Percentiles rank a stretch among this genome's conserved stretches.
Evolutionary conservation across 2,888 invertebrate species (phyloP).

Genomic region (Scaptodrosophila latifasciaeformis): DNA sequence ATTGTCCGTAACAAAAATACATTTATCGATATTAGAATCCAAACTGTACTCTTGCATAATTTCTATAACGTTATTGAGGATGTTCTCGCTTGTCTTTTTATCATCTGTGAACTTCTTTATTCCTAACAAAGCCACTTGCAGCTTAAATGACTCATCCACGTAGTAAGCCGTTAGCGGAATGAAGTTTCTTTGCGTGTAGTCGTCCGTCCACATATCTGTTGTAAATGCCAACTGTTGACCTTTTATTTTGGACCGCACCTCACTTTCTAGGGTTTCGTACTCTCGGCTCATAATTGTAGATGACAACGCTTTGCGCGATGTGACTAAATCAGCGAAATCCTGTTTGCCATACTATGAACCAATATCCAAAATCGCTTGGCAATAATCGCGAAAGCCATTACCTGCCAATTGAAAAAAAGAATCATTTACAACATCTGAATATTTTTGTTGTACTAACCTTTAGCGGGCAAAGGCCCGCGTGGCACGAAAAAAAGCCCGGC

Average conservation of each 20-base stretch:
- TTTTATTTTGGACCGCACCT: too few relatives aligned
- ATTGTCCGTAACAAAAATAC: conserved; percentile 9
- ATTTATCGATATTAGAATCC: too few relatives aligned
- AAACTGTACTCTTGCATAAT: conserved; percentile 5
- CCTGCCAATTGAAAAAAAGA: conserved; percentile 5
- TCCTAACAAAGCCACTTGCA: conserved; percentile 5
- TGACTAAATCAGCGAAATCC: too few relatives aligned
- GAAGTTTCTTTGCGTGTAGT: conserved; percentile 4
- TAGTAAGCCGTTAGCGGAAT: conserved; percentile 5
- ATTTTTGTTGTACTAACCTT: too few relatives aligned
- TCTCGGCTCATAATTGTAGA: too few relatives aligned
- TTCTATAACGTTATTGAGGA: conserved; percentile 9
- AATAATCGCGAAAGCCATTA: conserved; percentile 6
- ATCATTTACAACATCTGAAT: too few relatives aligned
- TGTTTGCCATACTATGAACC: too few relatives aligned
- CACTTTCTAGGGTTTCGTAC: too few relatives aligned
- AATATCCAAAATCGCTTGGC: too few relatives aligned
- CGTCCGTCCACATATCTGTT: conserved; percentile 5
- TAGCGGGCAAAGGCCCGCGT: too few relatives aligned
- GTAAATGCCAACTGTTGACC: conserved; percentile 2
- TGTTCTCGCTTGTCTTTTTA: conserved; percentile 10
- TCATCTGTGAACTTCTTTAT: conserved; percentile 8
- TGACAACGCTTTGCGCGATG: too few relatives aligned
- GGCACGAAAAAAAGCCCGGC: too few relatives aligned
- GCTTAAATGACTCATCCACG: conserved; percentile 1